Base-by-base conservation (phyloP, 2,797 vertebrate genomes). In the Cetoscarus ocellatus region DNA sequence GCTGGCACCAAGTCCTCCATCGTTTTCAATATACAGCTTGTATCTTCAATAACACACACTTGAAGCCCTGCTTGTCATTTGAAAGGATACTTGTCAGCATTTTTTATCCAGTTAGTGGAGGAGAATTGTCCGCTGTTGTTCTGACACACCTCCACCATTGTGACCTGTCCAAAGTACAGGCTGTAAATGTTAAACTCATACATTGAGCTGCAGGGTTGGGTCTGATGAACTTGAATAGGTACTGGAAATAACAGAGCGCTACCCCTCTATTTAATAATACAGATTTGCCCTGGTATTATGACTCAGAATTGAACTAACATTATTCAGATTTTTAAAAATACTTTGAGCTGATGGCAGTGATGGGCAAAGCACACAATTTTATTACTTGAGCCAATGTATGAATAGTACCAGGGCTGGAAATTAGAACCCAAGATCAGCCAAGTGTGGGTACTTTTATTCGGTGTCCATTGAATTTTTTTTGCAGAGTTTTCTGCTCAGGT, bases 21-120 rank as follows among this genome's bases (percentile, higher is more conserved):
- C 86, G 66, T 77, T 90, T 83, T 82, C 79, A 52, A 64, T 55
- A 39, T 60, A 19, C 45, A 67, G 55, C 55, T 48, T 40, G 48
- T 65, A 12, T 54, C 64, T 72, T 63, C 11, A 3, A 72, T 39
- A 67, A 71, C 38, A 7, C 1, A 39, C 38, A 39, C 38, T 39
- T 39, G 38, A 70, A 73, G 19, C 38, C 44, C 18, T 55, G 52
- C 55, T 40, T 59, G 70, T 61, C 15, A 19, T 36, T 70, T 65
- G 60, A 43, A 69, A 54, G 36, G 14, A 40, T 52, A 19, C 45
- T 45, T 50, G 7, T 39, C 27, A 3, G 38, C 62, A 15, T 72
- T 56, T 76, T 61, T 7, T 68, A n/a, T 1, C 17, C 18, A 68
- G 9, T 39, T 14, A 15, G 12, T 47, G 11, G 39, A 48, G 44